phyloP scores from a whole-genome alignment of 1,140 invertebrate species.

The Ericerus pela region DNA sequence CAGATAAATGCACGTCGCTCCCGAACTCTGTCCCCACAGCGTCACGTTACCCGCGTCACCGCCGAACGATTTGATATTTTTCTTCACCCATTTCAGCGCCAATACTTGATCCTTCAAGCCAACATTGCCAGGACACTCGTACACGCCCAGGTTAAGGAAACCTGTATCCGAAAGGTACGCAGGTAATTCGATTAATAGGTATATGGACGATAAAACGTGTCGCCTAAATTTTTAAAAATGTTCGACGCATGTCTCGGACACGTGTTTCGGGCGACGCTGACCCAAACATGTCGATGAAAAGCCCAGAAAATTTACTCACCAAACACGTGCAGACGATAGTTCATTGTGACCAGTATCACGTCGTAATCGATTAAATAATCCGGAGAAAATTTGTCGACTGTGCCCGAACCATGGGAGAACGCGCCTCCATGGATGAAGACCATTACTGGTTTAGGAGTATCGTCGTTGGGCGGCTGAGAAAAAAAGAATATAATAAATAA shows the following conservation, averaged over 20 bases:
- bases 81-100: conserved; percentile 68
- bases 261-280: too few relatives aligned
- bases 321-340: conserved; percentile 55
- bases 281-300: too few relatives aligned
- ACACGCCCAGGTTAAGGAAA: too few relatives aligned
- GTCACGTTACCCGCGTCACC: conserved; percentile 70
- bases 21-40: conserved; percentile 74
- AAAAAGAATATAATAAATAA: too few relatives aligned
- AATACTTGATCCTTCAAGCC: conserved; percentile 82
- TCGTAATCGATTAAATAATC: conserved; percentile 57
- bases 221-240: too few relatives aligned
- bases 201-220: too few relatives aligned
- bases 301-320: conserved; percentile 33
- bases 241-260: too few relatives aligned
- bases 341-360: conserved; percentile 58
- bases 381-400: conserved; percentile 40
- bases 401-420: conserved; percentile 35
- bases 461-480: too few relatives aligned
- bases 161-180: too few relatives aligned
- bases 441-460: conserved; percentile 41
- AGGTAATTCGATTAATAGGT: too few relatives aligned
- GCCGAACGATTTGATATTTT: conserved; percentile 71
- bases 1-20: conserved; percentile 55
- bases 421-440: conserved; percentile 49
- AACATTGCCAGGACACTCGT: conserved; percentile 78